Evolutionary conservation across 2,113 vertebrate species (phyloP), one percentile per base, ranked within the genome.

Genomic region (Daboia siamensis): DNA sequence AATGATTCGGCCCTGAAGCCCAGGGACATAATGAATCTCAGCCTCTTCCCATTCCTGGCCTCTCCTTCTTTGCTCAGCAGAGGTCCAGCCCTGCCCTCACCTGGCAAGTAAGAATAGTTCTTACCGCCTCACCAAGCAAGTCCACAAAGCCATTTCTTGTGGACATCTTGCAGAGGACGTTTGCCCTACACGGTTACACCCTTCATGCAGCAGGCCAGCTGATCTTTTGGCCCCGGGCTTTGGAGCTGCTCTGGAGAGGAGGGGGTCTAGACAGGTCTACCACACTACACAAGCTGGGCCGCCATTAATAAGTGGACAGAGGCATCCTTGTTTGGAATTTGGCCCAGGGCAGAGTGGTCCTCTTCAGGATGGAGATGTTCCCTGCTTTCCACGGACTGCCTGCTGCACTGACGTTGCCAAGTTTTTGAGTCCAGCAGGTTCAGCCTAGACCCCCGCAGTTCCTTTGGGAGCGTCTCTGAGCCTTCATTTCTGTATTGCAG

Each of bases 401-500:
- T 2, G 0, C 23, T 52, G 86, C 48, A 17, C 9, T 20, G 48
- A 55, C 1, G 15, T 54, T 8, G n/a, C 48, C 17, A 4, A 3
- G 52, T 57, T 86, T 29, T 23, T 94, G 29, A 46, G 4, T 1
- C 20, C 3, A n/a, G 1, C 3, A 24, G 33, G 15, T 51, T 52
- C 89, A 93, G 94, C 74, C 86, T 15, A 26, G 51, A 46, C 55
- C 87, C 3, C 5, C 4, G 1, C 2, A 24, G n/a, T 54, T 46
- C 86, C 86, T 29, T 2, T 26, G 64, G 13, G 12, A 24, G 11
- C 4, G 0, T 64, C 44, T 29, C 59, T 44, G 46, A 88, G 24
- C n/a, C 93, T 85, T 92, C 74, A 56, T 93, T 95, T 96, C 64
- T 95, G 2, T 90, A 89, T 93, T 93, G 57, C 89, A 99, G 99